A percentile compares a stretch with the other conserved stretches of the same genome.
Conservation (phyloP, 2,888 invertebrate species). For the Cepaea hortensis region DNA sequence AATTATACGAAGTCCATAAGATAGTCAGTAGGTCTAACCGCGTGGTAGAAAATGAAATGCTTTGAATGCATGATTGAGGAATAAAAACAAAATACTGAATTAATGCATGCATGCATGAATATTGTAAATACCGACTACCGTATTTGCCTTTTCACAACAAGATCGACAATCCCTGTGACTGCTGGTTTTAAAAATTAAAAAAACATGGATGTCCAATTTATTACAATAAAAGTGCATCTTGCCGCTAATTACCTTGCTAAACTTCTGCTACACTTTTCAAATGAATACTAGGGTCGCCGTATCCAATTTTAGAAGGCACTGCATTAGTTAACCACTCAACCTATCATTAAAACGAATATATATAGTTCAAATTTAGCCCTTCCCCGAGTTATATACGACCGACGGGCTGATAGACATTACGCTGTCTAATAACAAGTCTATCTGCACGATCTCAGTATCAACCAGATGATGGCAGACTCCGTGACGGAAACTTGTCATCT, state of each 20-base stretch:
- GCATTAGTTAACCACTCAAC: too few relatives aligned
- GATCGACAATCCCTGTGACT: too few relatives aligned
- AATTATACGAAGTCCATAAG: background rate
- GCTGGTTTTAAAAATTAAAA: too few relatives aligned
- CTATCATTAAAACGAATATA: background rate
- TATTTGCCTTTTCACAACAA: too few relatives aligned
- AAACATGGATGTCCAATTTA: too few relatives aligned
- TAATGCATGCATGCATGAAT: background rate
- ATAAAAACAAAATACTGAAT: background rate
- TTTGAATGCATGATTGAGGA: background rate
- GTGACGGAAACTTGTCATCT: slow-evolving; percentile 4
- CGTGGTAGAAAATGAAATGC: background rate
- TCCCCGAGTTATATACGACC: background rate
- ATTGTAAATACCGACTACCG: too few relatives aligned
- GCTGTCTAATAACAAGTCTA: background rate
- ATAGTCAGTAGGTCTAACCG: background rate
- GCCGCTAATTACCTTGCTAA: too few relatives aligned
- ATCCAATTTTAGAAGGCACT: too few relatives aligned
- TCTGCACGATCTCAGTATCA: background rate
- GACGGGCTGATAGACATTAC: background rate
- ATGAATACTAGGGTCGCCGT: background rate
- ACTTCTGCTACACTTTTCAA: background rate
- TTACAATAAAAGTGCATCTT: too few relatives aligned
- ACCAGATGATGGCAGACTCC: background rate
- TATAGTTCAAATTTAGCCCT: too few relatives aligned